phyloP scores from a whole-genome alignment of 2,888 invertebrate genomes.

The Acrobasis suavella region DNA sequence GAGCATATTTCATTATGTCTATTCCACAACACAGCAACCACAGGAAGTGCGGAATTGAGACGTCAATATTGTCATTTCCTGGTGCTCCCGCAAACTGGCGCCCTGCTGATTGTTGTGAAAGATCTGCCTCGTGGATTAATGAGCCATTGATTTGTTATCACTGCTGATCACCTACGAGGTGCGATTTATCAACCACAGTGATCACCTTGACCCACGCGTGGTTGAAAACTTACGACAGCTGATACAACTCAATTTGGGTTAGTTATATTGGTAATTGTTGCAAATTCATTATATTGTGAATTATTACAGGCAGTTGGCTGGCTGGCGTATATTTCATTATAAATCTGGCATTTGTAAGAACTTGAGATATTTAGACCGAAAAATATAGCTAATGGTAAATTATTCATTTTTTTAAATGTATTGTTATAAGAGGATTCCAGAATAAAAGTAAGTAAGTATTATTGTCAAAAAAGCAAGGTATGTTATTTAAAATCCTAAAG shows the following conservation, averaged over 20 bases:
- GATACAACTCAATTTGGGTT: conserved; percentile 33
- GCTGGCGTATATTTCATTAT: too few relatives aligned
- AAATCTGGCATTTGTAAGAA: too few relatives aligned
- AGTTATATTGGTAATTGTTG: conserved; percentile 9
- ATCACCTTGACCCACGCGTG: conserved; percentile 38
- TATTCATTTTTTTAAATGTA: too few relatives aligned
- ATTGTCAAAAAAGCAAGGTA: too few relatives aligned
- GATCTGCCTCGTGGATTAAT: conserved; percentile 73
- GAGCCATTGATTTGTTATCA: conserved; percentile 48
- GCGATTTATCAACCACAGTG: conserved; percentile 16
- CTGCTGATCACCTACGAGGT: conserved; percentile 51
- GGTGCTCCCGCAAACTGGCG: conserved; percentile 50
- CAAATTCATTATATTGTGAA: conserved; percentile 10
- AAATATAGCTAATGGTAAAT: too few relatives aligned
- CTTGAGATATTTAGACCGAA: too few relatives aligned
- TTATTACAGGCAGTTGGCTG: conserved; percentile 24
- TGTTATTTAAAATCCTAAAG: too few relatives aligned
- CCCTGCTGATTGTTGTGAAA: conserved; percentile 78
- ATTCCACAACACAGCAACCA: neutral
- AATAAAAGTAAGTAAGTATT: too few relatives aligned
- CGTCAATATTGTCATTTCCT: conserved; percentile 69
- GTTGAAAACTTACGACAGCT: conserved; percentile 44
- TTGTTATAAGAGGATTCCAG: too few relatives aligned
- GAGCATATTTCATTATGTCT: neutral
- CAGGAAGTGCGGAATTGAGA: conserved; percentile 69